A percentile compares a stretch with the other conserved stretches of the same genome.
These are phyloP conservation scores for Dryococelus australis DNA, from an alignment of 2,888 invertebrate genomes.

Conservation along the genomic window DNA sequence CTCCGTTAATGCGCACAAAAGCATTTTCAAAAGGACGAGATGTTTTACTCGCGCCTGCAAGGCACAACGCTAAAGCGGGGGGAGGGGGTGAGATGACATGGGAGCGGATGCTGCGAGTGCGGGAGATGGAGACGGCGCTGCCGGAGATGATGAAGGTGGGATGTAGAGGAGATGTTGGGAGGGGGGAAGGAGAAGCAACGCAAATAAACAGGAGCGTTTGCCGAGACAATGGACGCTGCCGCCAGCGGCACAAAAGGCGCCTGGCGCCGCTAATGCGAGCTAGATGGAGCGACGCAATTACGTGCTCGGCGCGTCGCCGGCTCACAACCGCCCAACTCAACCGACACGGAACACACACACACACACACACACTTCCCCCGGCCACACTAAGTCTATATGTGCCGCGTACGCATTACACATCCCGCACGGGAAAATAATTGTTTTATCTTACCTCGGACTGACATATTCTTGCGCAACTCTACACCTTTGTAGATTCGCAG, in stretches of 20 bases:
- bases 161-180: not conserved
- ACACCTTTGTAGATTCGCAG: too few species aligned
- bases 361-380: too few species aligned
- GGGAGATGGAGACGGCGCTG: not conserved
- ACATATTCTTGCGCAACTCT: too few species aligned
- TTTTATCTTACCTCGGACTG: too few species aligned
- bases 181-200: not conserved
- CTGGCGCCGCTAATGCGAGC: slow-evolving; percentile 1
- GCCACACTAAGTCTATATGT: too few species aligned
- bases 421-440: too few species aligned
- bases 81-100: not conserved
- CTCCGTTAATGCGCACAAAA: not conserved
- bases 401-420: too few species aligned
- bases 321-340: not conserved
- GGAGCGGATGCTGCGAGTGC: not conserved
- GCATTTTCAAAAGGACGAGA: not conserved
- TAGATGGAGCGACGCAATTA: slow-evolving; percentile 9
- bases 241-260: slow-evolving; percentile 11
- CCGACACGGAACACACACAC: not conserved
- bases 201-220: slow-evolving; percentile 16
- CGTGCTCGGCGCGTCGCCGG: not conserved
- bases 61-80: not conserved
- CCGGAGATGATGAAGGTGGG: not conserved
- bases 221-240: slow-evolving; percentile 16
- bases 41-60: not conserved